Evolutionary conservation across 1,140 invertebrate species (phyloP).

Genomic region (Pseudoatta argentina): DNA sequence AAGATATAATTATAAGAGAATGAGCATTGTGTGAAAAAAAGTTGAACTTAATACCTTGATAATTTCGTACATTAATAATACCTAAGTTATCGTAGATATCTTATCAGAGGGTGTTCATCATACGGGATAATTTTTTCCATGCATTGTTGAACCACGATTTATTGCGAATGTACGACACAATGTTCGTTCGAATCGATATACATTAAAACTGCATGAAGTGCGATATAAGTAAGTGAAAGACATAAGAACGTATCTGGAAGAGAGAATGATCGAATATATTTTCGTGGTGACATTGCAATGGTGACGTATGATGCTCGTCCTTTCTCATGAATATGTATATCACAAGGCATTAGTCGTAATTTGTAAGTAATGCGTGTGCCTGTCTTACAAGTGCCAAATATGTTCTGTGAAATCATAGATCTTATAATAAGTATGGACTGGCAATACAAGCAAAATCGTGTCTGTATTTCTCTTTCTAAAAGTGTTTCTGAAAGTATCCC

Average conservation of each 20-base stretch:
- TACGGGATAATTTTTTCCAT: constrained; percentile 8
- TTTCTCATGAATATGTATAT: neutral
- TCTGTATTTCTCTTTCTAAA: no score
- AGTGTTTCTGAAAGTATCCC: no score
- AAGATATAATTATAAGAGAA: neutral
- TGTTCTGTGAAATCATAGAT: constrained; percentile 4
- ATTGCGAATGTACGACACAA: constrained; percentile 31
- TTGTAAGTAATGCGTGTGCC: constrained; percentile 42
- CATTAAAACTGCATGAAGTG: constrained; percentile 37
- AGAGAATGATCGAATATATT: neutral
- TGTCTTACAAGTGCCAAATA: constrained; percentile 52
- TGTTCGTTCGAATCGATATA: constrained; percentile 23
- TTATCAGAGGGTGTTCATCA: neutral
- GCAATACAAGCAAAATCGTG: no score
- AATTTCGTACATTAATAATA: constrained; percentile 17
- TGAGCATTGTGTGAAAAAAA: neutral
- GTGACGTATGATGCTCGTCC: neutral
- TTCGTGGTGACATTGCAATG: no score
- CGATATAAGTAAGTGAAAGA: constrained; percentile 2
- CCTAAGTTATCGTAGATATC: neutral
- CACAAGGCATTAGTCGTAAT: constrained; percentile 18
- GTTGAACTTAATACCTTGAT: neutral
- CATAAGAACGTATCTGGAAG: constrained; percentile 2
- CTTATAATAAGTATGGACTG: no score
- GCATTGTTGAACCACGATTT: constrained; percentile 6